Conservation (phyloP, 2,888 invertebrate species). For the Lamproptera curius region DNA sequence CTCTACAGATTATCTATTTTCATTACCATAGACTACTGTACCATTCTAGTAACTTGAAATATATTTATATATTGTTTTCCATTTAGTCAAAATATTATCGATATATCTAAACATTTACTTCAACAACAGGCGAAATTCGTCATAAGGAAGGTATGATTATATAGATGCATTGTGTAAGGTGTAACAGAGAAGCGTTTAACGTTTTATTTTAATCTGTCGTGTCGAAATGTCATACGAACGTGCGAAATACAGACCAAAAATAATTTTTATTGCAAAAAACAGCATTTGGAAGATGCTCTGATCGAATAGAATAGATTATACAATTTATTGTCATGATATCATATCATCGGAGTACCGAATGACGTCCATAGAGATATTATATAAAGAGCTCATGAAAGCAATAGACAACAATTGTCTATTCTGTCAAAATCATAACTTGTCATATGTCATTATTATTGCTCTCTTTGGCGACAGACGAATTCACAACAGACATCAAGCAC, state of each 20-base stretch:
- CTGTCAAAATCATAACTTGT: no score
- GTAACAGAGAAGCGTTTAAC: no score
- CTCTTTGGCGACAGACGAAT: background rate
- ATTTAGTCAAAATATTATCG: no score
- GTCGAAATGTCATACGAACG: background rate
- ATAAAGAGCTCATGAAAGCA: slow-evolving; percentile 11
- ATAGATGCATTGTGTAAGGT: slow-evolving; percentile 6
- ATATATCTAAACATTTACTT: no score
- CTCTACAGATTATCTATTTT: no score
- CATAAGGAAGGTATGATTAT: slow-evolving; percentile 1
- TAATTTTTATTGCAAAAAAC: slow-evolving; percentile 10
- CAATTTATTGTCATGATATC: slow-evolving; percentile 71
- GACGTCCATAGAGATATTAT: slow-evolving; percentile 21
- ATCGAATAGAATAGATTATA: slow-evolving; percentile 48
- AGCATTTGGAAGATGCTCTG: background rate
- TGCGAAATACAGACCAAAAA: slow-evolving; percentile 7
- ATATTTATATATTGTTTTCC: no score
- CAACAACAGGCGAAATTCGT: background rate
- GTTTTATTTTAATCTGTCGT: no score
- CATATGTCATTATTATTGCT: background rate
- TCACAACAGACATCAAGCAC: slow-evolving; percentile 12
- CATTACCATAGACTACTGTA: no score
- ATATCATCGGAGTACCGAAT: slow-evolving; percentile 37
- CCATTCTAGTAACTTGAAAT: no score
- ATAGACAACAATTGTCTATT: background rate